phyloP scores from a whole-genome alignment of 2,113 vertebrate species.

The Syngnathoides biaculeatus region DNA sequence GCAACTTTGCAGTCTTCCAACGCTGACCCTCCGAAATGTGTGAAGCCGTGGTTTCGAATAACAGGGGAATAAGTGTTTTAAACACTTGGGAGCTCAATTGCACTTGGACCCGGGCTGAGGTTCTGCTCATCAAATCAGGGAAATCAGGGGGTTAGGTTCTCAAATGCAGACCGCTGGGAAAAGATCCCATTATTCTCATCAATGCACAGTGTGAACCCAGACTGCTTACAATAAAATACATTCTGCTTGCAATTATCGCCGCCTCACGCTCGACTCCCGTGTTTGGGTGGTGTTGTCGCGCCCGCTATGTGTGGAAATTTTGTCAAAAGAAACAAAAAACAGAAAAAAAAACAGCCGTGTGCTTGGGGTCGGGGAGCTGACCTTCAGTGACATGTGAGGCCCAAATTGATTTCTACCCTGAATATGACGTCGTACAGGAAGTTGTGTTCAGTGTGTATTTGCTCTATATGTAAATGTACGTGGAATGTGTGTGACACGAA shows the following conservation, averaged over 20 bases:
- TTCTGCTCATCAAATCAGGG: constrained; percentile 33
- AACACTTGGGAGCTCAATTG: constrained; percentile 20
- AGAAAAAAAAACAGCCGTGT: constrained; percentile 20
- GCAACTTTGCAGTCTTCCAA: constrained; percentile 21
- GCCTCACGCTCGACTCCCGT: constrained; percentile 60
- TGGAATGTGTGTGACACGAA: constrained; percentile 43
- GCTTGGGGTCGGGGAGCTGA: constrained; percentile 41
- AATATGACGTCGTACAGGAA: constrained; percentile 66
- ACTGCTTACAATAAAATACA: constrained; percentile 64
- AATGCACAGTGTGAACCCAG: constrained; percentile 49
- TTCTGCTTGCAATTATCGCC: constrained; percentile 72
- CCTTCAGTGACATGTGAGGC: constrained; percentile 59
- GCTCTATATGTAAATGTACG: constrained; percentile 23
- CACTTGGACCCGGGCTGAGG: constrained; percentile 16
- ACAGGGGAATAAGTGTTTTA: constrained; percentile 25
- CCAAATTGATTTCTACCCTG: constrained; percentile 61
- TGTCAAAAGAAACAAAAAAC: constrained; percentile 4
- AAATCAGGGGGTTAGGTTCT: constrained; percentile 35
- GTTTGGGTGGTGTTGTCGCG: constrained; percentile 55
- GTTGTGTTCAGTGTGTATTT: constrained; percentile 55
- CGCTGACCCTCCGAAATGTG: constrained; percentile 4
- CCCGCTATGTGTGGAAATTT: constrained; percentile 18
- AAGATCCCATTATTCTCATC: constrained; percentile 28
- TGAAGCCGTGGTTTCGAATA: constrained; percentile 22
- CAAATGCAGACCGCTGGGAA: constrained; percentile 20